These are phyloP conservation scores for Ennomos erosarius DNA, from an alignment of 2,888 invertebrate genomes.

Conservation along the genomic window DNA sequence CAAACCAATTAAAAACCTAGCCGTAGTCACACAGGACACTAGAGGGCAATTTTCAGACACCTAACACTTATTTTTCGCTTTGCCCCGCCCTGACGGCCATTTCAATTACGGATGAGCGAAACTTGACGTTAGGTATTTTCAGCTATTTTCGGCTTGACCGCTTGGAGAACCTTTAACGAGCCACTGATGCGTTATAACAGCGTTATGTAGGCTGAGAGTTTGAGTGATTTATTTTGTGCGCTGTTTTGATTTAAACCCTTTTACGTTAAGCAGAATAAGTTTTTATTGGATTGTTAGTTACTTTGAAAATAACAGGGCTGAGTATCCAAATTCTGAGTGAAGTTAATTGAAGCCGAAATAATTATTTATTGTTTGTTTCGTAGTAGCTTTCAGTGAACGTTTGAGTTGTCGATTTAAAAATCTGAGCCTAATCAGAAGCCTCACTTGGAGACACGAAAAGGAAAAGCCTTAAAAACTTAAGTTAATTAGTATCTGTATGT, in stretches of 20 bases:
- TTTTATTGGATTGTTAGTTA: constrained; percentile 12
- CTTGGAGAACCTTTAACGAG: constrained; percentile 51
- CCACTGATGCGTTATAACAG: constrained; percentile 54
- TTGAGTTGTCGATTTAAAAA: no score
- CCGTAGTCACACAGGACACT: constrained; percentile 42
- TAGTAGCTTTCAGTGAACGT: no score
- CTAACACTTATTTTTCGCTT: constrained; percentile 59
- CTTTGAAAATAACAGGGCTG: constrained; percentile 18
- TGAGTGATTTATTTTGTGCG: constrained; percentile 42
- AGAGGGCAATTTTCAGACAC: constrained; percentile 56
- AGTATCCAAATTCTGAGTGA: no score
- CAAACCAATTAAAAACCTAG: constrained; percentile 59
- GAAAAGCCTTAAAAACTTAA: no score
- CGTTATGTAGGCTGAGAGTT: constrained; percentile 31
- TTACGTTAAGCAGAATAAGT: constrained; percentile 22
- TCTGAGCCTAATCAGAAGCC: no score
- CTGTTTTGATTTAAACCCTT: constrained; percentile 31
- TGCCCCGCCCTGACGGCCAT: constrained; percentile 47
- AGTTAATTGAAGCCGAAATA: no score
- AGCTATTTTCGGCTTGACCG: constrained; percentile 65
- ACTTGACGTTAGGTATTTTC: constrained; percentile 60
- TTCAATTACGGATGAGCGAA: constrained; percentile 61
- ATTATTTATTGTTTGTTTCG: no score
- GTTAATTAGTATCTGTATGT: no score
- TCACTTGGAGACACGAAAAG: no score